These are phyloP conservation scores for Phymorhynchus buccinoides DNA, from an alignment of 1,140 invertebrate species.

Conservation along the genomic window DNA sequence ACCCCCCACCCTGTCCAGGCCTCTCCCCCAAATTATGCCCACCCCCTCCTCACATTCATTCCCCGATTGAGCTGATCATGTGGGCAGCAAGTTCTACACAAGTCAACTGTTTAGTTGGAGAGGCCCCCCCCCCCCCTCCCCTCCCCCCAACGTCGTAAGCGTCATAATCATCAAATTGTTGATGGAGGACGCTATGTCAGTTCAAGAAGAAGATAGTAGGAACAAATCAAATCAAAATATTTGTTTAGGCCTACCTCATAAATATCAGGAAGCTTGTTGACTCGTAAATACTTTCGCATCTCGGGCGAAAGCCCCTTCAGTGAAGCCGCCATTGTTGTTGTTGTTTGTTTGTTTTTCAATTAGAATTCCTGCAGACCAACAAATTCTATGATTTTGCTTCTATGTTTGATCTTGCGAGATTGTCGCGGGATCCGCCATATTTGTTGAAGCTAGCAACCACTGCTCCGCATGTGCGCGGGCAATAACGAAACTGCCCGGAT, in stretches of 20 bases:
- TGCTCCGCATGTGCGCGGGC: background rate
- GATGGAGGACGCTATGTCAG: too few relatives aligned
- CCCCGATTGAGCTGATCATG: too few relatives aligned
- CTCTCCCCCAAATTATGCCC: too few relatives aligned
- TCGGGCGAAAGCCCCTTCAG: conserved; percentile 62
- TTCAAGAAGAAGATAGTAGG: background rate
- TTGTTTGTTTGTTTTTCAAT: too few relatives aligned
- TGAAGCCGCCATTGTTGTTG: conserved; percentile 62
- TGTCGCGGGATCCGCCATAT: conserved; percentile 31
- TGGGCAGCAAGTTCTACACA: too few relatives aligned
- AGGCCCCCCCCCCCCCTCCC: too few relatives aligned
- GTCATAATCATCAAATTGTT: too few relatives aligned
- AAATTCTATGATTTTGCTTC: background rate
- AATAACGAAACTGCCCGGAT: background rate
- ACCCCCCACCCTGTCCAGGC: too few relatives aligned
- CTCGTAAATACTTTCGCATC: conserved; percentile 60
- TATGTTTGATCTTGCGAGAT: background rate
- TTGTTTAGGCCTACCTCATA: conserved; percentile 60
- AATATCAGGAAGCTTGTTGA: conserved; percentile 66
- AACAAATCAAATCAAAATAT: background rate
- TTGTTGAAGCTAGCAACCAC: conserved; percentile 47
- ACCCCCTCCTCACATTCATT: too few relatives aligned
- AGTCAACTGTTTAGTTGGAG: too few relatives aligned
- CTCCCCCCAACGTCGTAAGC: too few relatives aligned
- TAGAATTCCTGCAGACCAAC: background rate